A percentile compares a stretch with the other conserved stretches of the same genome.
Evolutionary conservation across 2,888 invertebrate genomes (phyloP).

Genomic region (Tortrix viridana): DNA sequence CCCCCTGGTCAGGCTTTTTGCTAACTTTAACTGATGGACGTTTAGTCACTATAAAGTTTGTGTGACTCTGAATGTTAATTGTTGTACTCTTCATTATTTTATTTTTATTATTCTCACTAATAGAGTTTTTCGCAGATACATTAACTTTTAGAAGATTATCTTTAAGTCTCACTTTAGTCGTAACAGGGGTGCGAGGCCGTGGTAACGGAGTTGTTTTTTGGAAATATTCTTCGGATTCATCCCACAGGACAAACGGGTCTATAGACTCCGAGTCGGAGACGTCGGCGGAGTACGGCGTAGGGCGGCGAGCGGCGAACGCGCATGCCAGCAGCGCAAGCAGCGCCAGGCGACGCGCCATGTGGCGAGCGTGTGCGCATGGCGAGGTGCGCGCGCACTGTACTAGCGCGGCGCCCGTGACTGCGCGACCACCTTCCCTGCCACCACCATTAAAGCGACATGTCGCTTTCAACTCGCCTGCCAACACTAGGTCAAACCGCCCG

Average conservation of each 20-base stretch:
- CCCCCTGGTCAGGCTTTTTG: slow-evolving; percentile 45
- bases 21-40: slow-evolving; percentile 50
- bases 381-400: slow-evolving; percentile 81
- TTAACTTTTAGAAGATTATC: slow-evolving; percentile 67
- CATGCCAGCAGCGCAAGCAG: slow-evolving; percentile 76
- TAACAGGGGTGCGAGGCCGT: slow-evolving; percentile 52
- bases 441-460: slow-evolving; percentile 68
- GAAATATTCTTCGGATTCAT: slow-evolving; percentile 68
- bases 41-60: slow-evolving; percentile 74
- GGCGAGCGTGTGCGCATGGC: slow-evolving; percentile 81
- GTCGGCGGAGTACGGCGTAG: slow-evolving; percentile 54
- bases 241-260: slow-evolving; percentile 68
- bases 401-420: slow-evolving; percentile 52
- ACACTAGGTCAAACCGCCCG: slow-evolving; percentile 72
- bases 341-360: slow-evolving; percentile 83
- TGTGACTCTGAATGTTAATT: slow-evolving; percentile 77
- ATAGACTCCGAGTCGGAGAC: slow-evolving; percentile 63
- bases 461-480: slow-evolving; percentile 71
- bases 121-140: slow-evolving; percentile 63
- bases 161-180: slow-evolving; percentile 70
- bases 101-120: slow-evolving; percentile 59
- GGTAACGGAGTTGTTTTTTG: slow-evolving; percentile 61
- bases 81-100: slow-evolving; percentile 71
- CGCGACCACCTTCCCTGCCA: slow-evolving; percentile 71
- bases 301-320: slow-evolving; percentile 61